These are phyloP conservation scores for Oncorhynchus keta DNA, from an alignment of 2,113 vertebrate species.

Conservation along the genomic window DNA sequence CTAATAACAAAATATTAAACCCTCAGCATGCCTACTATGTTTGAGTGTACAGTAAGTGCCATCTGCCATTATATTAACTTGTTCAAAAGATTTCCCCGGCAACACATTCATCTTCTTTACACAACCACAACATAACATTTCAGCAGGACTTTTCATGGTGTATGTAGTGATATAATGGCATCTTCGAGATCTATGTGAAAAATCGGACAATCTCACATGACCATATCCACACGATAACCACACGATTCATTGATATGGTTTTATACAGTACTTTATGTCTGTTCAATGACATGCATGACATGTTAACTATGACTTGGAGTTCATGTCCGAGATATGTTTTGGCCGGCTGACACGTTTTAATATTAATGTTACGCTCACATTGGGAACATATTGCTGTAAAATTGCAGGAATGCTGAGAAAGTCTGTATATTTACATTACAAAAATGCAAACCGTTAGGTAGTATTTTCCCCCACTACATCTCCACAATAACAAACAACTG, in stretches of 20 bases:
- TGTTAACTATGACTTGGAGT: conserved; percentile 69
- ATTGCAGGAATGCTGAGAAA: conserved; percentile 69
- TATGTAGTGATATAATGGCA: conserved; percentile 3
- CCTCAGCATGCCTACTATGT: background rate
- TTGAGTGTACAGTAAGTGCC: conserved; percentile 31
- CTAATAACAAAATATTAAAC: too few species aligned
- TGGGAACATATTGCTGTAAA: conserved; percentile 75
- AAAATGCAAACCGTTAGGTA: conserved; percentile 73
- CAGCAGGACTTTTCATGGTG: background rate
- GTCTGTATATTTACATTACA: conserved; percentile 71
- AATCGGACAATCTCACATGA: conserved; percentile 56
- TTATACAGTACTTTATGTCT: conserved; percentile 70
- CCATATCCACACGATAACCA: conserved; percentile 62
- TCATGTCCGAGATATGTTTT: conserved; percentile 75
- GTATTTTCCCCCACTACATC: conserved; percentile 70
- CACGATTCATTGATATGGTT: background rate
- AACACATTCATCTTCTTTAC: conserved; percentile 50
- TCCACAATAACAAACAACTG: conserved; percentile 70
- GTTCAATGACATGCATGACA: conserved; percentile 72
- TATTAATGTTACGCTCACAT: conserved; percentile 61
- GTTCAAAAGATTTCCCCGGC: conserved; percentile 35
- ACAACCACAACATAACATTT: conserved; percentile 46
- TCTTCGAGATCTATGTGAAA: conserved; percentile 62
- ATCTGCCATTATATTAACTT: conserved; percentile 28
- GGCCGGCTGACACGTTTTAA: conserved; percentile 68